A percentile compares a stretch with the other conserved stretches of the same genome.
These are phyloP conservation scores for Pterostichus madidus DNA, from an alignment of 2,888 invertebrate genomes.

Conservation along the genomic window DNA sequence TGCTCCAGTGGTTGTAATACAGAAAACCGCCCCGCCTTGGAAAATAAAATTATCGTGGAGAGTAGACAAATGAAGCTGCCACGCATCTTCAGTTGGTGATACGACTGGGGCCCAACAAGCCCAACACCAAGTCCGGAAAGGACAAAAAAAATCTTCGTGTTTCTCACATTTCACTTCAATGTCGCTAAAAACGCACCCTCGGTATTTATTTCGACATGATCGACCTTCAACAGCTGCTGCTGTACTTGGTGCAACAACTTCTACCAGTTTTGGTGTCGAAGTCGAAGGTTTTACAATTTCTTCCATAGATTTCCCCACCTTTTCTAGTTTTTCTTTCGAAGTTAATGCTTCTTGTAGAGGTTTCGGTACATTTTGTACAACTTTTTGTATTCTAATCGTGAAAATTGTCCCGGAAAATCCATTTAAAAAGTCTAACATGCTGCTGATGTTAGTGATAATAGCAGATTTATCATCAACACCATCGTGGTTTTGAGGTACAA, in stretches of 20 bases:
- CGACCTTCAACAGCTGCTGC: neutral
- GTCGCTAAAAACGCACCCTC: neutral
- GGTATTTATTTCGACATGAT: neutral
- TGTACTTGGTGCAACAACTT: neutral
- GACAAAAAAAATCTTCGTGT: conserved; percentile 17
- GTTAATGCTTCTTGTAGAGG: neutral
- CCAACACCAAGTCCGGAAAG: neutral
- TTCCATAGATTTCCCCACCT: no score
- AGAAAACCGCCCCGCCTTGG: neutral
- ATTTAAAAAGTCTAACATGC: conserved; percentile 9
- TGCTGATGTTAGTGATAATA: conserved; percentile 1
- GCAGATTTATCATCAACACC: neutral
- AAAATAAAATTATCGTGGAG: neutral
- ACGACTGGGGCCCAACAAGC: neutral
- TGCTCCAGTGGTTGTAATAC: neutral
- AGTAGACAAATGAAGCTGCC: neutral
- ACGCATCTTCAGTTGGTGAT: neutral
- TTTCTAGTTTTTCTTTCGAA: neutral
- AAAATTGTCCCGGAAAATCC: conserved; percentile 13
- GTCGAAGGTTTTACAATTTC: neutral
- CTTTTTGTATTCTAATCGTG: neutral
- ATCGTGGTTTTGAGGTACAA: neutral
- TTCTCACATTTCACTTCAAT: neutral
- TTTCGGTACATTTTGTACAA: neutral
- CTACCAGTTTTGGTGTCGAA: neutral